Base-by-base conservation (phyloP, 2,888 invertebrate species). In the Yponomeuta sedellus region DNA sequence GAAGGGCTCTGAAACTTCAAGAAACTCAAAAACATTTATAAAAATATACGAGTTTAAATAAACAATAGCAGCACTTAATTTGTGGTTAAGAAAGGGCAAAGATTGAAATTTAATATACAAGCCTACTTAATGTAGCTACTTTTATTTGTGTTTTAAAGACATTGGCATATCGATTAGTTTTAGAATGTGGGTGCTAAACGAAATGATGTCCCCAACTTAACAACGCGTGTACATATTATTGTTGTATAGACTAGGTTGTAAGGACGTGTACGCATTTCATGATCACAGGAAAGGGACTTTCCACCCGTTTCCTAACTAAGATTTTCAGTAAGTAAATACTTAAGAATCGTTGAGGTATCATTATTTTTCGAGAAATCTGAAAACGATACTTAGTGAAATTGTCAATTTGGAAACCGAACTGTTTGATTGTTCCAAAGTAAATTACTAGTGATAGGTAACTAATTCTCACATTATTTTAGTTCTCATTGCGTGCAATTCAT, bases 141-240 rank as follows among this genome's bases (percentile, higher is more conserved):
- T 52, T 16, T 16, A 52, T 52, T 19, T 58, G n/a, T n/a, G 28
- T 28, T 25, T 11, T 11, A 63, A 63, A 63, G 65, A 68, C 65
- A 69, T 68, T 69, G 74, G 80, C 83, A 83, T 85, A 85, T 85
- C 80, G 75, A 77, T 80, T 82, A 81, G 77, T 80, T 77, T 80
- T 80, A 76, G 74, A 75, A 77, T 73, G 80, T 78, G 85, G 88
- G 88, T 88, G 88, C 87, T 87, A 74, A 76, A 74, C 74, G 71
- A 73, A 77, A 73, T 73, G 73, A 72, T 74, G 76, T 77, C 74
- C 72, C 68, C 67, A 67, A 72, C 70, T 71, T 71, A 69, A 70
- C 75, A 79, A 66, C 67, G 75, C 74, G 72, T 85, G 83, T 84
- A 84, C 77, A 81, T 80, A 80, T 70, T 75, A 72, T 73, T 77